Evolutionary conservation across 2,797 vertebrate species (phyloP), one percentile per base, ranked within the genome.

Genomic region (Enteromius unitaeniatus): DNA sequence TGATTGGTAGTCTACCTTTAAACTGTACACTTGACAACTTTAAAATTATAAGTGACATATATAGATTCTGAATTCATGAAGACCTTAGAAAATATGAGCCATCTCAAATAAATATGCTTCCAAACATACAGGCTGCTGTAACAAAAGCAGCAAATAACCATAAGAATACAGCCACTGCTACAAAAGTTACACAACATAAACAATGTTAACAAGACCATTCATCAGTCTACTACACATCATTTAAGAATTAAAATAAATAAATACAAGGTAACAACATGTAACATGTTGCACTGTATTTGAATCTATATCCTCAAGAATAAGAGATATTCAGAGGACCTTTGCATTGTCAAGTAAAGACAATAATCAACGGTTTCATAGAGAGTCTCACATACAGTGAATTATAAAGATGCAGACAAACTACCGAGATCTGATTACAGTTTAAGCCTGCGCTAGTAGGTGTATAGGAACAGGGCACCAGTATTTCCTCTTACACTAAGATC

Each of bases 401-500:
- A 65, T 34, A 40, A 47, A 26, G 31, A 51, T 34, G 15, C 55
- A 72, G n/a, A 40, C 10, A 51, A 14, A 49, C 42, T 34, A 26
- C 3, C 37, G 42, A 51, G 15, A 81, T 76, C 34, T 47, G 34
- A 67, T 31, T 17, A 31, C 26, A 49, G 3, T 23, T 53, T 34
- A 64, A 62, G 34, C n/a, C 47, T 26, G 47, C 21, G 40, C 31
- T 80, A 3, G 19, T 45, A 55, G 26, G 55, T 72, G 40, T 80
- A 81, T n/a, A 85, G 28, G 21, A 87, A 78, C 51, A 78, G 65
- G 19, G 23, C 14, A 78, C 49, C 65, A 37, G 47, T 70, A 72
- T 86, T 88, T 90, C 60, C 86, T 13, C 81, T 76, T 78, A 49
- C 28, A 64, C 21, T 47, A 83, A 80, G 31, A 73, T 82, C 79